A percentile compares a stretch with the other conserved stretches of the same genome.
phyloP scores from a whole-genome alignment of 2,113 vertebrate genomes.

The Natator depressus region DNA sequence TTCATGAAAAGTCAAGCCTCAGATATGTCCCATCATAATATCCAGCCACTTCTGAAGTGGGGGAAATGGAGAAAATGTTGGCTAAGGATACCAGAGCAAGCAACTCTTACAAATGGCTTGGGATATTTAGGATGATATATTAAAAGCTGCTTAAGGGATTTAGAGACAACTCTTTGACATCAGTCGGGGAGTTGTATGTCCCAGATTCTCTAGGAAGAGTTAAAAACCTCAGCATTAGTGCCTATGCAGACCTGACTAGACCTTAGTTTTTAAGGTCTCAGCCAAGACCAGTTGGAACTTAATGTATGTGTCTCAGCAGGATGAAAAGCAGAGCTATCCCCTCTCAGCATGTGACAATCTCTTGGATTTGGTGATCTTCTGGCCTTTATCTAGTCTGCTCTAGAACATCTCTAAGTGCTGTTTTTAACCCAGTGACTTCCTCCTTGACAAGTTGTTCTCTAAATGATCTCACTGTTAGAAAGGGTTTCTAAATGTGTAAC shows the following conservation, averaged over 20 bases:
- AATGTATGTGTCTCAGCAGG: fast-evolving
- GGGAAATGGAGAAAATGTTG: neutral
- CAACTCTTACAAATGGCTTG: neutral
- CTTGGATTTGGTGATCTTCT: neutral
- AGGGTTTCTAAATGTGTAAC: neutral
- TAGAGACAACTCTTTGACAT: neutral
- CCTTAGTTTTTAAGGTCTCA: neutral
- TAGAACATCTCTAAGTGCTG: neutral
- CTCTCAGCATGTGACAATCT: neutral
- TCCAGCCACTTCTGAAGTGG: neutral
- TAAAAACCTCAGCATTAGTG: neutral
- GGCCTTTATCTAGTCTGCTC: neutral
- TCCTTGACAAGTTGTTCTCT: neutral
- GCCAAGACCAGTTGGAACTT: neutral
- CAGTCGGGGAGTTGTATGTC: neutral
- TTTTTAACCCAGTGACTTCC: neutral
- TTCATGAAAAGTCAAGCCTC: neutral
- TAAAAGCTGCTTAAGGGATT: neutral
- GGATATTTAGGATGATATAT: neutral
- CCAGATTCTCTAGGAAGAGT: neutral
- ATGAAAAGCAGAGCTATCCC: neutral
- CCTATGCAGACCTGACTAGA: neutral
- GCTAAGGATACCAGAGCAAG: neutral
- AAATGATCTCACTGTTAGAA: neutral
- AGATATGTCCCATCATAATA: neutral